Evolutionary conservation across 2,888 invertebrate genomes (phyloP), one percentile per base, ranked within the genome.

Genomic region (Eilema depressum): DNA sequence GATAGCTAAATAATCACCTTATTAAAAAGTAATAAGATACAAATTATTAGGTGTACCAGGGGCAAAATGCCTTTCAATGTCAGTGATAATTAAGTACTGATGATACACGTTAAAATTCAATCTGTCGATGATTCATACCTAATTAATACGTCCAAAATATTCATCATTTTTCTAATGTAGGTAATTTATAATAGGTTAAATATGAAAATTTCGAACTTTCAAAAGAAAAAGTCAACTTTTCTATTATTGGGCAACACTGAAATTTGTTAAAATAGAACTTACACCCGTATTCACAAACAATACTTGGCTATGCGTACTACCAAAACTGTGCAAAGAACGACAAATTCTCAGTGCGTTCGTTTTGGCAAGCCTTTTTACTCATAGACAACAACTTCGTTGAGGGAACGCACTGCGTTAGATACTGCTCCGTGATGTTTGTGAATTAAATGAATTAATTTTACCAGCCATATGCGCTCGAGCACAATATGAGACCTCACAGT

Each of bases 211-310:
- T 12, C 33, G 33, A 41, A 8, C 17, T 23, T 41, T 3, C 10
- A 12, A 30, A 20, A 2, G 28, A 28, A 25, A 26, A 63, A 73
- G 67, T 71, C 68, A 57, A 7, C 5, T n/a, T 25, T 12, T 57
- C 1, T 25, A 1, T 56, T 1, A 56, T 59, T 59, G 23, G 57
- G 57, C 57, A 26, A 59, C 26, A 23, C 26, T 53, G 53, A 53
- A 53, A 53, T 53, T n/a, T 53, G 53, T n/a, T 53, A 20, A 53
- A 53, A 53, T 53, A 53, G 0, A 69, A 75, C 69, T 77, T 74
- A 66, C 69, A n/a, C n/a, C n/a, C n/a, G n/a, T n/a, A n/a, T n/a
- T n/a, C n/a, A n/a, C n/a, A n/a, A n/a, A n/a, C n/a, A n/a, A n/a
- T n/a, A n/a, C n/a, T n/a, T n/a, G n/a, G n/a, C n/a, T n/a, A n/a